Evolutionary conservation across 2,113 vertebrate genomes (phyloP), one percentile per base, ranked within the genome.

Genomic region (Chaetodon trifascialis): DNA sequence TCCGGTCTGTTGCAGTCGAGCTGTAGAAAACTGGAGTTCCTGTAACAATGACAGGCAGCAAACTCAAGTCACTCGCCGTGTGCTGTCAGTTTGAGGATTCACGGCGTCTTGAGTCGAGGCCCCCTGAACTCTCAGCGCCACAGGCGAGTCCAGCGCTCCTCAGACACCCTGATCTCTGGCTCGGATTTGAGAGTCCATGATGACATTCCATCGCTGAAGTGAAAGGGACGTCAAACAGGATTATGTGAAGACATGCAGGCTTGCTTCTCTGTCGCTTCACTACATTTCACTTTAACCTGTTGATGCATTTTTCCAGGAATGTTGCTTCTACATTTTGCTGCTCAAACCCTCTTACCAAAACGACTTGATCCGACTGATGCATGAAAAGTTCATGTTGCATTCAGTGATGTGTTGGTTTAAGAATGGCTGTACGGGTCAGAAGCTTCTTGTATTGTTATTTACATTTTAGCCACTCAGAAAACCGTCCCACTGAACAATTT

Each of bases 21-120:
- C 5, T 66, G 77, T 25, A 68, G 40, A 36, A 75, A 74, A 65
- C 21, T 23, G 23, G 7, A 59, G 6, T 62, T 42, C 15, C 44
- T 74, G 67, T 82, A 40, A 74, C 72, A 30, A 63, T 78, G 66
- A 67, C 78, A 70, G 71, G 74, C 76, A 67, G 71, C n/a, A 19
- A 62, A 67, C 63, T 60, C 62, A 21, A 58, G 74, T 63, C 21
- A 2, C 81, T 86, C 5, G 56, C 81, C 82, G 77, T 65, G 82
- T 2, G 12, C 68, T 86, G 83, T 89, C 87, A 80, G 47, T 51
- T 84, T 5, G 0, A 71, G 63, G 42, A 47, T 7, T 64, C 55
- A 21, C 19, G 68, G 63, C 19, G 10, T 38, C 21, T 68, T 77
- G 84, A 88, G 40, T 71, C 5, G 60, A 73, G 12, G 44, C 65